Evolutionary conservation across 2,888 invertebrate genomes (phyloP).

Genomic region (Synergus laeviventris): DNA sequence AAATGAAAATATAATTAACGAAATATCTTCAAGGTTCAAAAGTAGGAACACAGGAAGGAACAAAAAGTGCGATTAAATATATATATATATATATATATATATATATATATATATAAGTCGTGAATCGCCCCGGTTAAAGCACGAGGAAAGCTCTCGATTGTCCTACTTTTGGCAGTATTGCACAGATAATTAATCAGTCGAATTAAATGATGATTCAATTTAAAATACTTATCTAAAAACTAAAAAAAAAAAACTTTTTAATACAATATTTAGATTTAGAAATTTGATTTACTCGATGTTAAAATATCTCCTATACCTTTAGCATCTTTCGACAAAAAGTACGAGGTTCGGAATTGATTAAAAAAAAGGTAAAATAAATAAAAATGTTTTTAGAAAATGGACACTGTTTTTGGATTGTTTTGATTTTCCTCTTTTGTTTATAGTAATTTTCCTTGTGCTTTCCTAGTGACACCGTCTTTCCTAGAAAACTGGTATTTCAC

Average conservation of each 20-base stretch:
- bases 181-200: background rate
- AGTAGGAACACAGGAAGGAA: background rate
- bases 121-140: background rate
- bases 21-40: background rate
- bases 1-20: slow-evolving; percentile 9
- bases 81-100: too few relatives aligned
- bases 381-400: background rate
- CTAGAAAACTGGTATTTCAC: background rate
- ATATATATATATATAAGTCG: too few relatives aligned
- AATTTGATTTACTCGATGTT: too few relatives aligned
- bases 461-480: background rate
- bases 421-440: background rate
- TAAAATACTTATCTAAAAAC: slow-evolving; percentile 9
- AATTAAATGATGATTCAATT: background rate
- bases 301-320: too few relatives aligned
- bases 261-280: background rate
- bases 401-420: background rate
- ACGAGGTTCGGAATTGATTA: background rate
- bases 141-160: slow-evolving; percentile 30
- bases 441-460: slow-evolving; percentile 27
- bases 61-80: background rate
- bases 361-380: background rate
- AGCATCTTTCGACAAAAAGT: background rate
- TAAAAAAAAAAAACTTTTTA: background rate
- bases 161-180: slow-evolving; percentile 5